Base-by-base conservation (phyloP, 2,888 invertebrate species). In the Epirrhoe tristata region DNA sequence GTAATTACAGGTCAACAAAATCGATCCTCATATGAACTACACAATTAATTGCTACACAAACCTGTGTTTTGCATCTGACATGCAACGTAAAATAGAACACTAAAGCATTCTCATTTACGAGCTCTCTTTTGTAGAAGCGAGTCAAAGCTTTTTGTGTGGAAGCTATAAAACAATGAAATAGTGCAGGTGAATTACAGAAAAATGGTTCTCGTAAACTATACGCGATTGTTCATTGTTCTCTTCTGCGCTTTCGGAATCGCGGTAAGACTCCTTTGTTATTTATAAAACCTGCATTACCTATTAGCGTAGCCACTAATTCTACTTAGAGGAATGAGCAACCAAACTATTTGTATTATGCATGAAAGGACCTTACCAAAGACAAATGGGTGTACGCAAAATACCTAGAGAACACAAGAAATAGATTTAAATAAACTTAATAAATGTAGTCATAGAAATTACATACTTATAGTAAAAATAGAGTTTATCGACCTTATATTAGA, bases 131-230 rank as follows among this genome's bases (percentile, higher is more conserved):
- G 67, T 66, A 57, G 39, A 59, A 50, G 31, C 66, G 58, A 66
- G 62, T 32, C 62, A 50, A 39, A 70, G 70, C 63, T 74, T 74
- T 73, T 70, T 70, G 63, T 69, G 61, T 52, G 65, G 16, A 14
- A 61, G 17, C 48, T 53, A 51, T 63, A 66, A 67, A 67, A 73
- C 67, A 74, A 69, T 64, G 61, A 51, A 67, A 67, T 64, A 67
- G 58, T 61, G 52, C 63, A 62, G 64, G 52, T 48, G 66, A 50
- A 63, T 67, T 61, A 68, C 31, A 57, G 54, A 66, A 69, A 70
- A 67, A 74, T 75, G 74, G 12, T 17, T 54, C 62, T 67, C 62
- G 60, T 61, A 69, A 64, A 66, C 65, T 70, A 66, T 62, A 31
- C 63, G 55, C 16, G 43, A 51, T 24, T 43, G 36, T 50, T 66